Conservation (phyloP, 2,888 invertebrate species). For the Hofmannophila pseudospretella region DNA sequence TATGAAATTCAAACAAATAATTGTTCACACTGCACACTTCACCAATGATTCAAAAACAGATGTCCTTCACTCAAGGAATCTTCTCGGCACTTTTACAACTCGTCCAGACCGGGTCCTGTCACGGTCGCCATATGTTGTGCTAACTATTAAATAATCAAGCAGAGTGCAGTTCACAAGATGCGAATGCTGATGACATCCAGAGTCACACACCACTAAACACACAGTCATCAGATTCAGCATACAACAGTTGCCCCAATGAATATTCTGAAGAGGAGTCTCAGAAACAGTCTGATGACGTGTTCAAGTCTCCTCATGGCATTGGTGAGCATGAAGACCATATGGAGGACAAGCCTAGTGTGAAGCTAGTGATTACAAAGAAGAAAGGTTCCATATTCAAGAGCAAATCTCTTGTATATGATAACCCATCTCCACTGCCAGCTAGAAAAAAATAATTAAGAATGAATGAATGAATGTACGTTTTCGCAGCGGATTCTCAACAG, state of each 20-base stretch:
- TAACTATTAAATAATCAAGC: slow-evolving; percentile 26
- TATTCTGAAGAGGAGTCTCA: slow-evolving; percentile 58
- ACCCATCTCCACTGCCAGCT: slow-evolving; percentile 75
- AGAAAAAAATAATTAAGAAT: no score
- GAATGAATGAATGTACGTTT: no score
- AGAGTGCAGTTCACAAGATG: slow-evolving; percentile 29
- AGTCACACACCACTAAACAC: slow-evolving; percentile 45
- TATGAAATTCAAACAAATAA: no score
- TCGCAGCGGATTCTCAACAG: no score
- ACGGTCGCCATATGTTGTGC: no score
- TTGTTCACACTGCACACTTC: no score
- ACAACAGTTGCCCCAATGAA: slow-evolving; percentile 69
- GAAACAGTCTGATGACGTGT: slow-evolving; percentile 63
- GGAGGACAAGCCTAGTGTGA: slow-evolving; percentile 77
- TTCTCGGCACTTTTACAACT: no score
- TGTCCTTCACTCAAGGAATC: no score
- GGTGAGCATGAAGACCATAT: slow-evolving; percentile 52
- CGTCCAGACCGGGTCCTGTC: no score
- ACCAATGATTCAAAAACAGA: no score
- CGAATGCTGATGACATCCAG: slow-evolving; percentile 42
- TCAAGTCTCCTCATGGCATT: slow-evolving; percentile 58
- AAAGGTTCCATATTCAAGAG: slow-evolving; percentile 95
- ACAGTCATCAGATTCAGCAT: slow-evolving; percentile 63
- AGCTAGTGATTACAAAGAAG: slow-evolving; percentile 86
- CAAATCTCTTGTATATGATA: slow-evolving; percentile 82